Conservation (phyloP, 2,113 vertebrate genomes). For the Aptenodytes patagonicus region DNA sequence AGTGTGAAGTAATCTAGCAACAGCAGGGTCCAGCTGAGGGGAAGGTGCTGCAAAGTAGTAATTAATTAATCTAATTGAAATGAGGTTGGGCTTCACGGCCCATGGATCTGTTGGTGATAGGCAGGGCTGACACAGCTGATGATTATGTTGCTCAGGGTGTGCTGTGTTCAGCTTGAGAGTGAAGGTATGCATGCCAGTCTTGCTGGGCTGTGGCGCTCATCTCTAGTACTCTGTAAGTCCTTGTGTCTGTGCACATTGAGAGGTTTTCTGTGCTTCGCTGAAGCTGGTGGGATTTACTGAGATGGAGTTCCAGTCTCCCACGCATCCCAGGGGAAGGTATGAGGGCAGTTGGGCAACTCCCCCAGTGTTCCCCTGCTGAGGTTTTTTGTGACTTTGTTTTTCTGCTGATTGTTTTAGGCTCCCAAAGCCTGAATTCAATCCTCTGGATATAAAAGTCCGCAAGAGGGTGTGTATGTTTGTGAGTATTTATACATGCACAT, state of each 20-base stretch:
- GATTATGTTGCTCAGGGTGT: neutral
- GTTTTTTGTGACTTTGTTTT: neutral
- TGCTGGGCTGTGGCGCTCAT: neutral
- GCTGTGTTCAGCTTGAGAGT: neutral
- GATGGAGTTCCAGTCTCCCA: rapidly evolving
- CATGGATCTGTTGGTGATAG: neutral
- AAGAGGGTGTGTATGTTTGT: neutral
- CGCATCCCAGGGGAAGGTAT: neutral
- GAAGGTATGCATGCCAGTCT: rapidly evolving
- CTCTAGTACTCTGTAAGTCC: rapidly evolving
- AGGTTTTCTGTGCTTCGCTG: neutral
- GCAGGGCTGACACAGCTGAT: neutral
- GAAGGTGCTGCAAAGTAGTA: neutral
- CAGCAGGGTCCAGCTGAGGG: neutral
- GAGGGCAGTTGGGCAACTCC: neutral
- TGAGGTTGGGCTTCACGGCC: neutral
- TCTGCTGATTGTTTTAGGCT: neutral
- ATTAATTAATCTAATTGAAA: neutral
- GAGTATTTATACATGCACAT: rapidly evolving
- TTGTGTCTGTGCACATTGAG: rapidly evolving
- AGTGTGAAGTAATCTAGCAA: neutral
- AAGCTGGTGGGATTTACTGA: neutral
- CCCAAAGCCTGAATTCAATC: neutral
- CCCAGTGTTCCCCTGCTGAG: rapidly evolving
- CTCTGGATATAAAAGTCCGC: neutral